Conservation (phyloP, 1,140 invertebrate genomes). For the Drosophila nebulosa region DNA sequence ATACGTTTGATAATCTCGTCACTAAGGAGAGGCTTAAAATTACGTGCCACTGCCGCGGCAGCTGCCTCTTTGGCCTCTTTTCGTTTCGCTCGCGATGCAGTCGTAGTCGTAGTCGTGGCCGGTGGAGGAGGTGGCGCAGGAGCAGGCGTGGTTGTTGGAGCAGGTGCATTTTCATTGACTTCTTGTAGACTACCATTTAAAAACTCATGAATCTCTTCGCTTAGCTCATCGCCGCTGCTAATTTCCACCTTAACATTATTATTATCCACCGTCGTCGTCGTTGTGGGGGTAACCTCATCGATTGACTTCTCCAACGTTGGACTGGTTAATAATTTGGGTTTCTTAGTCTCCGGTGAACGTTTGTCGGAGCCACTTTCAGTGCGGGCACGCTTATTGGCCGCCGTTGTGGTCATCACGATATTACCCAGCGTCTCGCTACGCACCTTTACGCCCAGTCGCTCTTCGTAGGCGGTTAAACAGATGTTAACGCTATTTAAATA, state of each 20-base stretch:
- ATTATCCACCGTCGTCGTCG: neutral
- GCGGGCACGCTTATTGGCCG: slow-evolving; percentile 81
- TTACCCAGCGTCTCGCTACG: slow-evolving; percentile 78
- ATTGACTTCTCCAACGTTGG: slow-evolving; percentile 46
- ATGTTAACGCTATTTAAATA: slow-evolving; percentile 88
- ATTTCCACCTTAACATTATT: slow-evolving; percentile 48
- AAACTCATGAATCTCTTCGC: slow-evolving; percentile 62
- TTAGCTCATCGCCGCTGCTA: slow-evolving; percentile 65
- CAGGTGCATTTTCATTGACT: neutral
- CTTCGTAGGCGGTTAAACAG: slow-evolving; percentile 87
- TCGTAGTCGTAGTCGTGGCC: neutral
- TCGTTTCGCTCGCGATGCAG: slow-evolving; percentile 41
- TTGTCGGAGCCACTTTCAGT: slow-evolving; percentile 83
- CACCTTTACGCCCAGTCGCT: slow-evolving; percentile 84
- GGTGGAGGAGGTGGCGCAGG: neutral
- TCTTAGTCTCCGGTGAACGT: slow-evolving; percentile 80
- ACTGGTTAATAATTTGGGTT: slow-evolving; percentile 35
- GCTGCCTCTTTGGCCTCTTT: slow-evolving; percentile 52
- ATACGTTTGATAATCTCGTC: slow-evolving; percentile 83
- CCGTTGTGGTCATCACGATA: slow-evolving; percentile 12
- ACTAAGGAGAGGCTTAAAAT: slow-evolving; percentile 72
- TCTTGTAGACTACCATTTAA: slow-evolving; percentile 8
- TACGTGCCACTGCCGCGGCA: slow-evolving; percentile 36
- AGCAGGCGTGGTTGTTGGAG: neutral
- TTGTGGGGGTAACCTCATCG: slow-evolving; percentile 23